Base-by-base conservation (phyloP, 1,140 invertebrate genomes). In the Neoseiulus cucumeris region DNA sequence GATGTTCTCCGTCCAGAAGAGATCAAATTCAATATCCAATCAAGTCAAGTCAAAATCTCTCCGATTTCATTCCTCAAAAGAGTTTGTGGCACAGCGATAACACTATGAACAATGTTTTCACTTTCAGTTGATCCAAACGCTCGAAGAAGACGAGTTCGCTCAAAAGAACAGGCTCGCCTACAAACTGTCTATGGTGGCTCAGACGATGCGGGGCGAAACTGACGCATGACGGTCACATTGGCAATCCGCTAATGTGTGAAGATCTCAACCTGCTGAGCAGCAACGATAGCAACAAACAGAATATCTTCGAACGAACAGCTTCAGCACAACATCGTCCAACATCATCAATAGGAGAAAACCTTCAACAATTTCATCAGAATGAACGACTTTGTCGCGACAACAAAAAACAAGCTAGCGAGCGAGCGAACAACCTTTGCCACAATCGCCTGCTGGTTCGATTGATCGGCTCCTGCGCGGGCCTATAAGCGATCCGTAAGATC, bases 121-220 rank as follows among this genome's bases (percentile, higher is more conserved):
- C n/a, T n/a, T n/a, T 41, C 88, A 97, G 79, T 77, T 97, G 68
- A 89, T 88, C 75, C 85, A 89, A 70, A 93, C 90, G n/a, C 80
- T 97, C 66, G 90, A 95, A 78, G 92, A 96, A 75, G 92, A 96
- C 77, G 92, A 97, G 76, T 96, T 97, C 79, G 94, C 90, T 64
- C 87, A 90, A 75, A 95, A 93, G 76, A 91, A 94, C 78, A 83
- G 90, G 75, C 81, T 97, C 72, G 89, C 89, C 64, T 89, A 87
- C 76, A 93, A 93, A 78, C 80, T 96, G 72, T 91, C 95, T 76
- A 91, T 95, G 79, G 91, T 94, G 69, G 87, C 93, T 78, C 86
- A 87, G 72, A 87, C 92, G 74, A 95, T 96, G 89, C 85, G 86
- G 66, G 84, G 84, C 69, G 87, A 91, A 42, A 69, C 72, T 2